Percentiles rank a stretch among this genome's conserved stretches.
phyloP scores from a whole-genome alignment of 2,888 invertebrate species.

The Macrosoma leucophasiata region DNA sequence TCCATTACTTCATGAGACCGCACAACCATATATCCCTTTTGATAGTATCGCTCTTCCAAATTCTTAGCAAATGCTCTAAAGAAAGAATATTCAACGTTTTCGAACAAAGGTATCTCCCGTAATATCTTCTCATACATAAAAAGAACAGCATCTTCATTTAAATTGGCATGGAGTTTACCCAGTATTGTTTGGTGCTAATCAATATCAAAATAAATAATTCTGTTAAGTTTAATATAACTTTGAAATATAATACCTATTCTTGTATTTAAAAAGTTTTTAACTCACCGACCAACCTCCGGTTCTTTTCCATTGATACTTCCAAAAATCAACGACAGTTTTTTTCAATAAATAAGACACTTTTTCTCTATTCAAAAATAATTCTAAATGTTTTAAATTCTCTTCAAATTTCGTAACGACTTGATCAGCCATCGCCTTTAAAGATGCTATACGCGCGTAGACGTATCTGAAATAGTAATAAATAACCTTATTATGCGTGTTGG shows the following conservation, averaged over 20 bases:
- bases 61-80: slow-evolving; percentile 71
- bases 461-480: no score
- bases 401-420: slow-evolving; percentile 62
- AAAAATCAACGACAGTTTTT: slow-evolving; percentile 53
- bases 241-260: not conserved
- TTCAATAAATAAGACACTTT: slow-evolving; percentile 51
- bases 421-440: slow-evolving; percentile 64
- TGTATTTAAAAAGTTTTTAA: slow-evolving; percentile 5
- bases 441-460: slow-evolving; percentile 65
- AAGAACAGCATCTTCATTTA: slow-evolving; percentile 72
- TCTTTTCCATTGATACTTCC: slow-evolving; percentile 72
- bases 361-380: slow-evolving; percentile 59
- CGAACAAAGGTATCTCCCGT: slow-evolving; percentile 69
- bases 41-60: slow-evolving; percentile 57
- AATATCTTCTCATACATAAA: slow-evolving; percentile 72
- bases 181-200: slow-evolving; percentile 62
- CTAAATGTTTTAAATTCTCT: slow-evolving; percentile 63
- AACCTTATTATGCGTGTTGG: no score
- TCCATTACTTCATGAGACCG: slow-evolving; percentile 59
- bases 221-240: not conserved
- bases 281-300: slow-evolving; percentile 69
- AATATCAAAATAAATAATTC: slow-evolving; percentile 3
- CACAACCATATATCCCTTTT: slow-evolving; percentile 64
- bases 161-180: slow-evolving; percentile 67
- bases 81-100: slow-evolving; percentile 69